Evolutionary conservation across 1,140 invertebrate genomes (phyloP).

Genomic region (Drosophila rufa): DNA sequence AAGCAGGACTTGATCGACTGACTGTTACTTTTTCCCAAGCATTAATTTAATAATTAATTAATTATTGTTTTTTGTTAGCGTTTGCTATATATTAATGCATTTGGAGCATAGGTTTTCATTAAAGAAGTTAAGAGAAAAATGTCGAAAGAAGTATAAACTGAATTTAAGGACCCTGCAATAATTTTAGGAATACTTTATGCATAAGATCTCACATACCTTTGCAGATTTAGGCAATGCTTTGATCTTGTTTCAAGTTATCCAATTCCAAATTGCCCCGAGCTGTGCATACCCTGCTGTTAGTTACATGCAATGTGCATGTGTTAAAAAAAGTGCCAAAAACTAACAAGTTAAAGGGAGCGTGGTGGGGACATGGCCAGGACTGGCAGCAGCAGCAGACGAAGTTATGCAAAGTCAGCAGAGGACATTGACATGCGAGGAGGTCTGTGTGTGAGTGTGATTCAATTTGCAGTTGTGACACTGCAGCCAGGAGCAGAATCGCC

Average conservation of each 20-base stretch:
- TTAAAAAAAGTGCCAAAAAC: slow-evolving; percentile 67
- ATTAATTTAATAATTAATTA: too few species aligned
- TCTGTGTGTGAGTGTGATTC: slow-evolving; percentile 62
- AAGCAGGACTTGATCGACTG: slow-evolving; percentile 4
- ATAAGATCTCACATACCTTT: too few species aligned
- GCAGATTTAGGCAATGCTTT: too few species aligned
- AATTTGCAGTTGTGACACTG: slow-evolving; percentile 78
- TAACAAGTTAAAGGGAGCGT: slow-evolving; percentile 49
- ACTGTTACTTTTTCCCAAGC: background rate
- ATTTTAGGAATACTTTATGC: too few species aligned
- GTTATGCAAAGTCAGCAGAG: slow-evolving; percentile 81
- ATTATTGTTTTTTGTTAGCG: too few species aligned
- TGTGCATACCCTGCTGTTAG: slow-evolving; percentile 11
- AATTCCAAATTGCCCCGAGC: background rate
- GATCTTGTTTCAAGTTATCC: background rate
- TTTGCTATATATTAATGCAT: too few species aligned
- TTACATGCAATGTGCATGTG: slow-evolving; percentile 35
- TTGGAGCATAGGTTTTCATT: too few species aligned
- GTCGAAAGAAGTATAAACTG: too few species aligned
- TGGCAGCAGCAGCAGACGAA: slow-evolving; percentile 51
- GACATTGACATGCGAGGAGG: slow-evolving; percentile 73
- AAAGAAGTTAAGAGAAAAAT: too few species aligned
- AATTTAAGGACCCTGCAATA: too few species aligned
- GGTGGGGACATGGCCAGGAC: slow-evolving; percentile 8
- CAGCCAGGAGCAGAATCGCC: slow-evolving; percentile 45